Base-by-base conservation (phyloP, 2,888 invertebrate genomes). In the Hoplodrina blanda region DNA sequence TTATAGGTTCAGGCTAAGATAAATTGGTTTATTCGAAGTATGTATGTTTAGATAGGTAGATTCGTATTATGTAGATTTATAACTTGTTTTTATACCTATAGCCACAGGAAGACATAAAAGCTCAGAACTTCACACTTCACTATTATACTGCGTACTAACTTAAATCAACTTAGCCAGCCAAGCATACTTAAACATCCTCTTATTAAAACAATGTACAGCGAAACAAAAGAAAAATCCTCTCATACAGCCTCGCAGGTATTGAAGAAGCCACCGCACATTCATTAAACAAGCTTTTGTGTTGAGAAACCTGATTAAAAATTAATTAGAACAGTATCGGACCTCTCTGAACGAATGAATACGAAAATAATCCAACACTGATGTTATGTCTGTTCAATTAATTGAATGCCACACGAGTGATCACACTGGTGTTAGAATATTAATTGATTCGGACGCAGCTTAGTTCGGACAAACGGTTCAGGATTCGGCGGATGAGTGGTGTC, bases 301-400 rank as follows among this genome's bases (percentile, higher is more conserved):
- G 69, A 69, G 60, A 60, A 69, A 69, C 17, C 64, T 73, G 69
- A 81, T 85, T 80, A 76, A 85, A 81, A 75, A 77, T 78, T 76
- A 83, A 84, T 84, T 74, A 70, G 56, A 83, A 70, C 71, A 73
- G 61, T 73, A 78, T 80, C 60, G 49, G 71, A 64, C 65, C 61
- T 73, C 59, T 56, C 78, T 78, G 73, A 80, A 66, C 71, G 61
- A 73, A 66, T 72, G 71, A 76, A 84, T 80, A 75, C 75, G 74
- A 81, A 84, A 85, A 80, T 80, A 81, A 82, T 81, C 83, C 81
- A 53, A 81, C 77, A 76, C 79, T 63, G 70, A 83, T 82, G 73
- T 85, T 82, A 76, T 69, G 79, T 68, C 69, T 77, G 84, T 85
- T 82, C 83, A 78, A 88, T 87, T 87, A 87, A 88, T 88, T 82